Percentiles rank a stretch among this genome's conserved stretches.
Conservation (phyloP, 2,113 vertebrate genomes). For the Sinocyclocheilus anophthalmus region DNA sequence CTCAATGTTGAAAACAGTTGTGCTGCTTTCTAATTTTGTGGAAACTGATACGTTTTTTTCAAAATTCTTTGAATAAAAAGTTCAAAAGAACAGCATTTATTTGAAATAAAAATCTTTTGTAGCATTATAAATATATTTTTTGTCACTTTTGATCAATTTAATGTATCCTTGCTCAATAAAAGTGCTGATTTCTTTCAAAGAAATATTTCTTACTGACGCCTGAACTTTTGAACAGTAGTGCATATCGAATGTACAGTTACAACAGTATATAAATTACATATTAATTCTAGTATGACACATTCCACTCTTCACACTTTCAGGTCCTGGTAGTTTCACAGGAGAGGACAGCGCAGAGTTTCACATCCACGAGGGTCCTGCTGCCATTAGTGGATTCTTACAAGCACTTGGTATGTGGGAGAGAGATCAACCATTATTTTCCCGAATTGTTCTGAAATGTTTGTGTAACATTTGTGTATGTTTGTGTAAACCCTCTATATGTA, state of each 20-base stretch:
- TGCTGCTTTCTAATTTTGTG: background rate
- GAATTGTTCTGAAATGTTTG: background rate
- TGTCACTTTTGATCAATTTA: background rate
- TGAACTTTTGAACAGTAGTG: no score
- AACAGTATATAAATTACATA: background rate
- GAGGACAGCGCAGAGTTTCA: slow-evolving; percentile 92
- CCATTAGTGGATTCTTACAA: slow-evolving; percentile 83
- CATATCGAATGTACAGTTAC: no score
- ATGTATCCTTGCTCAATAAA: no score
- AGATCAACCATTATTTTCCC: background rate
- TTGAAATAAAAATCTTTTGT: background rate
- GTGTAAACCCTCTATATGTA: background rate
- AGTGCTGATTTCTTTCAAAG: no score
- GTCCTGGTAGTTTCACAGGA: slow-evolving; percentile 90
- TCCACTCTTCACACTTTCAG: slow-evolving; percentile 62
- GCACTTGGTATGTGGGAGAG: slow-evolving; percentile 81
- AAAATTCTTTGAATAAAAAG: background rate
- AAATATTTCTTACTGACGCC: no score
- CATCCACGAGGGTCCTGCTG: slow-evolving; percentile 89
- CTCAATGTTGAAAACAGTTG: background rate
- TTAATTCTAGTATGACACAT: background rate
- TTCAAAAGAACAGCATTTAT: background rate
- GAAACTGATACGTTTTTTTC: background rate
- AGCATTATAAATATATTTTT: background rate
- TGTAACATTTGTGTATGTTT: no score